Base-by-base conservation (phyloP, 35 echinoderm and acorn worm genomes). In the Amphiura filiformis region DNA sequence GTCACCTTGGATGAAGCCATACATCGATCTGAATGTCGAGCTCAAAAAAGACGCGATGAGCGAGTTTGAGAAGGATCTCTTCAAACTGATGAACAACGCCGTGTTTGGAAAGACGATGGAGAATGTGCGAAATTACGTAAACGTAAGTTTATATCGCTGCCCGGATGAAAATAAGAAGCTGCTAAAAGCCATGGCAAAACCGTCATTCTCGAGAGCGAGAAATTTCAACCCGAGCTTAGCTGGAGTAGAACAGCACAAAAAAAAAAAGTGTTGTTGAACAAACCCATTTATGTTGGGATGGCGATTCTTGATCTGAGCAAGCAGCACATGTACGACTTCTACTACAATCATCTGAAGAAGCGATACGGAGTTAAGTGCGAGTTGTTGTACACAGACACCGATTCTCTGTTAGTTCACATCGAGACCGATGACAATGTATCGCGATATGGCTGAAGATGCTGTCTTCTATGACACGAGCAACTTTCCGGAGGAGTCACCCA, bases 1-100 rank as follows among this genome's bases (percentile, higher is more conserved):
- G 38, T 75, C 35, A 31, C n/a, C 26, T 1, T 34, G 61, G 84
- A 34, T 76, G 56, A 34, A 18, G 31, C 49, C 47, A 1, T 86
- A 75, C 32, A 86, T 75, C 13, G 32, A 76, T 13, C 0, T 7
- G 12, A 3, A 86, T n/a, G 57, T 31, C 0, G 34, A 86, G 30
- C 18, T 26, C 1, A 15, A 30, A 76, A 76, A 20, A 0, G 11
- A 18, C 0, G 1, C 61, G 14, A 76, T 13, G 1, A 86, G n/a
- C n/a, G 52, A 37, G 4, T 86, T 86, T 17, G 84, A 86, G 36
- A 64, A 86, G 52, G 84, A 86, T 37, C 38, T 86, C 52, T 86
- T 36, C 56, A 86, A 75, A 31, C 84, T 86, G n/a, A 35, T 57
- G 47, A 49, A 86, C 32, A 36, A 76, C 18, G 0, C 30, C 56